Conservation (phyloP, 2,888 invertebrate species). For the Volucella inanis region DNA sequence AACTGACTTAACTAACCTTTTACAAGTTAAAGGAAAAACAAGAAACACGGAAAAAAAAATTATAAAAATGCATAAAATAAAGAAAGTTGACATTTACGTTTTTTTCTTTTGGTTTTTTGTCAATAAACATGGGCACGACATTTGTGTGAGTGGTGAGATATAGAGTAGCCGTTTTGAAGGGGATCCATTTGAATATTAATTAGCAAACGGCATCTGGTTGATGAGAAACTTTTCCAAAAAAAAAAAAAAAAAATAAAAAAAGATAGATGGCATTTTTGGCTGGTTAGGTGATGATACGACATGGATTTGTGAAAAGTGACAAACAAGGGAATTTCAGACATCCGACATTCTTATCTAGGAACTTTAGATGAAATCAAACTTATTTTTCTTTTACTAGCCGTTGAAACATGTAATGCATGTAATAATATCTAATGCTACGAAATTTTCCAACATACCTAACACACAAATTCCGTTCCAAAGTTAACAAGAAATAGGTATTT, state of each 20-base stretch:
- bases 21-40: constrained; percentile 50
- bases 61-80: constrained; percentile 69
- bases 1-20: constrained; percentile 67
- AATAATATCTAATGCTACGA: too few relatives aligned
- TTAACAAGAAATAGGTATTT: too few relatives aligned
- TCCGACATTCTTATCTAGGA: too few relatives aligned
- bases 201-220: constrained; percentile 12
- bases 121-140: background rate
- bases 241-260: constrained; percentile 5
- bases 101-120: constrained; percentile 13
- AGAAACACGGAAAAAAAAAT: constrained; percentile 21
- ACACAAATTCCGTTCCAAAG: too few relatives aligned
- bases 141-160: background rate
- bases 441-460: too few relatives aligned
- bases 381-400: too few relatives aligned
- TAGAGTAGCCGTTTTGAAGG: background rate
- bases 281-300: background rate
- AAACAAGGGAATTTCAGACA: too few relatives aligned
- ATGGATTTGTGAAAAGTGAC: constrained; percentile 30
- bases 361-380: too few relatives aligned
- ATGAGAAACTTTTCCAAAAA: constrained; percentile 8
- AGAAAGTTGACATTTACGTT: constrained; percentile 72
- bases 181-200: constrained; percentile 37
- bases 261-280: constrained; percentile 33
- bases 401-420: too few relatives aligned